These are phyloP conservation scores for Fragum fragum DNA, from an alignment of 2,888 invertebrate genomes.

Conservation along the genomic window DNA sequence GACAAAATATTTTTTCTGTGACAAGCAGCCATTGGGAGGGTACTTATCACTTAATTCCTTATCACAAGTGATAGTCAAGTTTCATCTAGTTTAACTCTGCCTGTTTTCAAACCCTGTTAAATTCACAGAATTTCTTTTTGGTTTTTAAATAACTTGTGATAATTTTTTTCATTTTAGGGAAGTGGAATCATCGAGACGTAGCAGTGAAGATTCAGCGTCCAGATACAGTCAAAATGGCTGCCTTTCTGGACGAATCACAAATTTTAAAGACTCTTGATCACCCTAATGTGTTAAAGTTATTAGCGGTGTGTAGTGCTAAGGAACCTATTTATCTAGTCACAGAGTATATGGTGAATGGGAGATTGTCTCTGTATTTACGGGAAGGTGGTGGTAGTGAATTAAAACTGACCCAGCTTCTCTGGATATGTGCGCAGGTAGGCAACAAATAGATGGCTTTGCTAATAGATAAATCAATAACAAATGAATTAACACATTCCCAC, in stretches of 20 bases:
- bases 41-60: no score
- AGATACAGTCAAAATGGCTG: conserved; percentile 96
- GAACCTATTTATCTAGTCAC: conserved; percentile 97
- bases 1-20: no score
- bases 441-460: no score
- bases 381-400: conserved; percentile 89
- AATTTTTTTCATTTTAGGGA: conserved; percentile 87
- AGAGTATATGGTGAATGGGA: conserved; percentile 98
- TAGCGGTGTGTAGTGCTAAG: conserved; percentile 95
- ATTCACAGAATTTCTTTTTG: no score
- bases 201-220: conserved; percentile 99
- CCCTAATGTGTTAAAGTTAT: conserved; percentile 94
- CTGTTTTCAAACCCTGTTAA: no score
- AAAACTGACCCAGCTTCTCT: conserved; percentile 93
- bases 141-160: no score
- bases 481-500: no score
- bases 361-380: conserved; percentile 96
- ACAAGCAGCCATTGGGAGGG: no score
- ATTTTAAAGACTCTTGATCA: conserved; percentile 86
- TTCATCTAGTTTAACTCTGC: no score
- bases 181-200: conserved; percentile 98
- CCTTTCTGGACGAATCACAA: conserved; percentile 95
- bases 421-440: conserved; percentile 96
- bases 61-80: no score
- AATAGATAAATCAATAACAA: no score